phyloP scores from a whole-genome alignment of 2,113 vertebrate genomes.

The Osmerus eperlanus region DNA sequence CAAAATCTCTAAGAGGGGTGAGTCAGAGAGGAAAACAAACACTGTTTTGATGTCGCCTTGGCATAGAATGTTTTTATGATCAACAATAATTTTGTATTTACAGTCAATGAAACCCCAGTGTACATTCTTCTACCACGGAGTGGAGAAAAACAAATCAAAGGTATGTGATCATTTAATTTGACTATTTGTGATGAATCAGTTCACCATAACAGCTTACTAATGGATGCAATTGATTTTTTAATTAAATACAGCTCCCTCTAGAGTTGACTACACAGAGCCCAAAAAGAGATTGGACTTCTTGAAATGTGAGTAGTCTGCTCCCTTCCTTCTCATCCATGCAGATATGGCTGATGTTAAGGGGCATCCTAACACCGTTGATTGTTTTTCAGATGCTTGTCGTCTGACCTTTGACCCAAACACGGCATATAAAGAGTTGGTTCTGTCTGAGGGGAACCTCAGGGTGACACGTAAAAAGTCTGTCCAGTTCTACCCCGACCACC shows the following conservation, averaged over 20 bases:
- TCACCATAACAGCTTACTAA: background rate
- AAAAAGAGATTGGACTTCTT: constrained; percentile 70
- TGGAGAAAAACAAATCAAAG: constrained; percentile 67
- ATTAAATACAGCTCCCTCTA: constrained; percentile 51
- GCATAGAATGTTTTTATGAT: background rate
- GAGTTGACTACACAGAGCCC: constrained; percentile 65
- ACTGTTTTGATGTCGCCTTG: background rate
- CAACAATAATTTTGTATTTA: constrained; percentile 11
- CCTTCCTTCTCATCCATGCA: background rate
- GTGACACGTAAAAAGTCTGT: constrained; percentile 49
- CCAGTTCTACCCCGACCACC: constrained; percentile 70
- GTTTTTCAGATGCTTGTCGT: constrained; percentile 60
- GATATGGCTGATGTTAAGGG: background rate
- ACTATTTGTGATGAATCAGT: background rate
- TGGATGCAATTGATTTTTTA: background rate
- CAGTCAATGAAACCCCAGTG: constrained; percentile 72
- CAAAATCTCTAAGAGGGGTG: constrained; percentile 73
- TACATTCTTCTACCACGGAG: constrained; percentile 70
- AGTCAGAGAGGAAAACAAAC: background rate
- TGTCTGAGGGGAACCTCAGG: constrained; percentile 67
- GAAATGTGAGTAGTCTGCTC: constrained; percentile 63
- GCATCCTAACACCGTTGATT: background rate
- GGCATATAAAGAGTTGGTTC: constrained; percentile 69
- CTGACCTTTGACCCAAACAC: constrained; percentile 74
- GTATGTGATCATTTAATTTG: constrained; percentile 35